Base-by-base conservation (phyloP, 1,140 invertebrate species). In the Elysia chlorotica region DNA sequence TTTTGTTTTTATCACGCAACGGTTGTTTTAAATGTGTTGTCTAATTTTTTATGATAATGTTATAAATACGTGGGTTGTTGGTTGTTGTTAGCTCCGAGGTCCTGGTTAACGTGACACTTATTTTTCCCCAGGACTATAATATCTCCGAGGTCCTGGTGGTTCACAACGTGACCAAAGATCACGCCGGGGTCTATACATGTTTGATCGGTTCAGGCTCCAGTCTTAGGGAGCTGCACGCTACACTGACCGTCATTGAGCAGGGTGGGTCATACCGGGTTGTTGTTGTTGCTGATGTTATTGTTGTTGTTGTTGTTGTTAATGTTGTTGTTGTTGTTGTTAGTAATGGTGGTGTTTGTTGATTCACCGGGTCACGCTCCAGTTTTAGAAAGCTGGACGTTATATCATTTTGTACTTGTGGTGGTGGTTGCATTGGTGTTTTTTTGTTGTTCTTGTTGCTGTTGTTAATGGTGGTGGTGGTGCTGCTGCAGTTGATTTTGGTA, bases 131-230 rank as follows among this genome's bases (percentile, higher is more conserved):
- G n/a, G n/a, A n/a, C n/a, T n/a, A n/a, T n/a, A n/a, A n/a, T n/a
- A n/a, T n/a, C n/a, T n/a, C 59, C 1, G 71, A 74, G 35, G 68
- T 73, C 61, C 56, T 77, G 10, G 73, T 69, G 28, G 19, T 77
- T 6, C 63, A 72, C 65, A 74, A 73, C 48, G 76, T 77, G 14
- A 77, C 63, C 41, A 77, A 77, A 53, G 69, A 48, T 6, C 73
- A 77, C 54, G 28, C 62, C 21, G 76, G 76, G 0, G 35, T 54
- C 19, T 77, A 77, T 71, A 74, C 63, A 3, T 77, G 76, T 23
- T 65, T 61, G 41, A 74, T 77, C 38, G 68, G 66, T 14, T 74
- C 74, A 30, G 48, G 72, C 31, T 38, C 56, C 6, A 35, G 48
- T 28, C 73, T 56, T 36, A 41, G 57, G 5, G 61, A 65, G 28